These are phyloP conservation scores for Notocelia uddmanniana DNA, from an alignment of 2,888 invertebrate species.

Conservation along the genomic window DNA sequence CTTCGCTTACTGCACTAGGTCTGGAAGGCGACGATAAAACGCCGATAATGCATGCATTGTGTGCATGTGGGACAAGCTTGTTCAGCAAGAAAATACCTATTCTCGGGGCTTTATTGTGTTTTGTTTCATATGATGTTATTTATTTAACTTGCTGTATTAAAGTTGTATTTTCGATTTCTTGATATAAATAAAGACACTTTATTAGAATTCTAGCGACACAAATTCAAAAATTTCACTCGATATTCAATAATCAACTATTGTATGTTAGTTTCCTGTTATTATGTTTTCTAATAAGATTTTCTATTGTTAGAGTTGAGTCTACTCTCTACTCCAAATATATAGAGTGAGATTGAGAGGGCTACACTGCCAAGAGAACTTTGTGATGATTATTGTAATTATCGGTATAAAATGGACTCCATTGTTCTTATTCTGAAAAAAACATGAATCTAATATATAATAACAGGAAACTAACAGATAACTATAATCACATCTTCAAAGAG, in stretches of 20 bases:
- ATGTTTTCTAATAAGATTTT: neutral
- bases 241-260: neutral
- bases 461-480: conserved; percentile 12
- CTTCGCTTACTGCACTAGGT: conserved; percentile 23
- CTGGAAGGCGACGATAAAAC: conserved; percentile 31
- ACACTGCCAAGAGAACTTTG: no score
- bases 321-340: no score
- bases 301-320: no score
- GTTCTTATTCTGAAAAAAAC: neutral
- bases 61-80: conserved; percentile 34
- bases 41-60: conserved; percentile 41
- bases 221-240: no score
- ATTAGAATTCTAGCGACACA: no score
- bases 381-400: neutral
- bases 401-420: neutral
- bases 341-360: no score
- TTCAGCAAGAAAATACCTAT: conserved; percentile 17
- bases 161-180: neutral
- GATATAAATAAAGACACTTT: no score
- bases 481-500: conserved; percentile 24
- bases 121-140: conserved; percentile 6
- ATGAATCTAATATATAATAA: neutral
- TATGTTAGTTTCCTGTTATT: neutral
- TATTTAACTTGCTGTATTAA: conserved; percentile 8
- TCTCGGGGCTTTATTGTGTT: conserved; percentile 14